Conservation (phyloP, 2,797 vertebrate species). For the Poeciliopsis gracilis region DNA sequence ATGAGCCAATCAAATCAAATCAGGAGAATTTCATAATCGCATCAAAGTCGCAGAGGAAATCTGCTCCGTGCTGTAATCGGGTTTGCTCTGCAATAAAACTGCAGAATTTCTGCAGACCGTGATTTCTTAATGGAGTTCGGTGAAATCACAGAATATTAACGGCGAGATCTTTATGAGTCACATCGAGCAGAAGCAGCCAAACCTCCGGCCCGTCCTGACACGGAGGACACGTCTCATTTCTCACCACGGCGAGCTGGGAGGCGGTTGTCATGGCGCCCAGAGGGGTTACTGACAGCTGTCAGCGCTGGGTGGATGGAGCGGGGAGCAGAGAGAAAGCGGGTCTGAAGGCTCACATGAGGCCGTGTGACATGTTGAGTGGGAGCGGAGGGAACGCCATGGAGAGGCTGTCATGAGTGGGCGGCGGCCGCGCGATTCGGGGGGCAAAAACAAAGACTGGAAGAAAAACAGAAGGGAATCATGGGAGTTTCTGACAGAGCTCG, state of each 20-base stretch:
- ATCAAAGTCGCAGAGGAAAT: conserved; percentile 36
- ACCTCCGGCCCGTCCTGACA: conserved; percentile 4
- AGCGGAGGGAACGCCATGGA: conserved; percentile 35
- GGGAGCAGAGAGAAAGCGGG: neutral
- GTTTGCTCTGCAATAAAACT: neutral
- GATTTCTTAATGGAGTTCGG: conserved; percentile 6
- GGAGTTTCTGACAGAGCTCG: conserved; percentile 6
- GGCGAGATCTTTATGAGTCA: conserved; percentile 1
- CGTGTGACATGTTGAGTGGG: conserved; percentile 42
- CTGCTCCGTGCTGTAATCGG: conserved; percentile 14
- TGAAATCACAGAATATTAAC: neutral
- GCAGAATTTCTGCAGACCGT: neutral
- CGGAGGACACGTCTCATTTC: conserved; percentile 31
- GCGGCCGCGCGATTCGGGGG: neutral
- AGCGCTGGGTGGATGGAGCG: conserved; percentile 23
- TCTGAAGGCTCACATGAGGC: conserved; percentile 4
- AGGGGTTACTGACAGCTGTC: conserved; percentile 69
- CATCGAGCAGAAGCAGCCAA: neutral
- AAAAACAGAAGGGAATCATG: neutral
- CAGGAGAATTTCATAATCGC: neutral
- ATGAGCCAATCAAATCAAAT: conserved; percentile 14
- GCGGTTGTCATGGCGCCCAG: conserved; percentile 58
- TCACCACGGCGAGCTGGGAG: conserved; percentile 27
- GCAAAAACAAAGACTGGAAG: conserved; percentile 11
- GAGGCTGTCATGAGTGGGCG: conserved; percentile 37